Base-by-base conservation (phyloP, 2,888 invertebrate species). In the Brachyptera putata region DNA sequence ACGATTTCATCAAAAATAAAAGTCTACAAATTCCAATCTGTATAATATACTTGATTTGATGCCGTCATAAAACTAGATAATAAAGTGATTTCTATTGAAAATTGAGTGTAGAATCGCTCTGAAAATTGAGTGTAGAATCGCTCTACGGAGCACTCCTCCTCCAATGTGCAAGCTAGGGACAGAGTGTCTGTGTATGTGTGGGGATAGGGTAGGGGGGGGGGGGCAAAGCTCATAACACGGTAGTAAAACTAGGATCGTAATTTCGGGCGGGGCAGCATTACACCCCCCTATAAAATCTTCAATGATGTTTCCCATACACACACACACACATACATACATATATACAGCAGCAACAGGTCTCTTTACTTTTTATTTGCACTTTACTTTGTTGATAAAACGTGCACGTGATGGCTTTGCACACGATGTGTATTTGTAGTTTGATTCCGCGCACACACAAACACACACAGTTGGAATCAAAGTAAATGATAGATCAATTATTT, bases 241-340 rank as follows among this genome's bases (percentile, higher is more conserved):
- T 53, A 60, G 62, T 62, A 62, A 62, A 62, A 62, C 59, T 57
- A 50, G 46, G 60, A 41, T 61, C 61, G 61, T 61, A 61, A 61
- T 61, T 61, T 58, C 56, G 58, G 53, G 53, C 22, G 53, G 53
- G 53, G 36, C 46, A 57, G 57, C 46, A 57, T 57, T 57, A 57
- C 57, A 57, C 57, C 57, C 55, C 56, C 36, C 46, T 48, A 57
- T 48, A 57, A 53, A 53, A 53, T 53, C 53, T 53, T 53, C 36
- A 16, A 5, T 22, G 53, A 36, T 50, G 49, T 3, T n/a, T 4
- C 41, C 41, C 41, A 41, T 16, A 41, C 18, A 26, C 11, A 21
- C 5, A 25, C 41, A n/a, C n/a, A n/a, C n/a, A n/a, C n/a, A n/a
- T n/a, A n/a, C n/a, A n/a, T n/a, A n/a, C n/a, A n/a, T 56, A 37